Evolutionary conservation across 2,888 invertebrate species (phyloP).

Genomic region (Pammene aurita): DNA sequence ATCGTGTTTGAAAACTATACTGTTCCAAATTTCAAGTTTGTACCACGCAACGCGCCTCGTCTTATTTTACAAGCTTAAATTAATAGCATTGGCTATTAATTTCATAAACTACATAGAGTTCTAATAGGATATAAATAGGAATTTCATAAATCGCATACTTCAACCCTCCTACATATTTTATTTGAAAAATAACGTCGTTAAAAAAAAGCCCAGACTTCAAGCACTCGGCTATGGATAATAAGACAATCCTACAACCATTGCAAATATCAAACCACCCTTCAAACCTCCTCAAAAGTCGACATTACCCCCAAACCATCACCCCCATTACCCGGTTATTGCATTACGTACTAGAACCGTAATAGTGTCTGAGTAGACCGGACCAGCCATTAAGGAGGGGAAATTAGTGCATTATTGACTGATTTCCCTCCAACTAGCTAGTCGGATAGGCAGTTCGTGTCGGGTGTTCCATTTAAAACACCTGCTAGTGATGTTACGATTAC

Average conservation of each 20-base stretch:
- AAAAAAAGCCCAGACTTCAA: too few species aligned
- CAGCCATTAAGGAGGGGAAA: slow-evolving; percentile 81
- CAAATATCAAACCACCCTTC: background rate
- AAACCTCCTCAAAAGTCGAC: background rate
- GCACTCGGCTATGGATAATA: too few species aligned
- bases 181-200: too few species aligned
- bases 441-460: slow-evolving; percentile 59
- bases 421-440: slow-evolving; percentile 80
- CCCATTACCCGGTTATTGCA: slow-evolving; percentile 51
- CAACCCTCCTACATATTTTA: too few species aligned
- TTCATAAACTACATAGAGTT: too few species aligned
- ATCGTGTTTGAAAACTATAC: too few species aligned
- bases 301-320: slow-evolving; percentile 2
- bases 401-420: slow-evolving; percentile 83
- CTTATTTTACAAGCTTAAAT: too few species aligned
- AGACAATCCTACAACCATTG: background rate
- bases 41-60: too few species aligned
- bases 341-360: slow-evolving; percentile 64
- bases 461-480: slow-evolving; percentile 70
- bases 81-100: too few species aligned
- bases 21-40: too few species aligned
- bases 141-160: too few species aligned
- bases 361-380: slow-evolving; percentile 69
- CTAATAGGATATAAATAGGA: too few species aligned
- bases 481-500: slow-evolving; percentile 12